Percentiles rank a stretch among this genome's conserved stretches.
phyloP scores from a whole-genome alignment of 1,140 invertebrate genomes.

The Heliconius congener region DNA sequence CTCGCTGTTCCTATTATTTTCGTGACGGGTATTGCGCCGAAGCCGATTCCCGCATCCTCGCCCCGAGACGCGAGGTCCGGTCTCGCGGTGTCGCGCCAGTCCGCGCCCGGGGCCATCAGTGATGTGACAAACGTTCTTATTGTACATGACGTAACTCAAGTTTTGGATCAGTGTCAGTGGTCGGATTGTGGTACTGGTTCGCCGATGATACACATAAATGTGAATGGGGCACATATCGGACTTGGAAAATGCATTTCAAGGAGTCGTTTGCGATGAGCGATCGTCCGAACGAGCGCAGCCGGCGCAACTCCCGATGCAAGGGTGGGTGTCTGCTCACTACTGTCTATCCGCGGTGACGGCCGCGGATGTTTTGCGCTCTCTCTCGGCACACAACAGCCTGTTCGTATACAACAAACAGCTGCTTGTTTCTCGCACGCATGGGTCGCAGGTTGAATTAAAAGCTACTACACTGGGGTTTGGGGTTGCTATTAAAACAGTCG shows the following conservation, averaged over 20 bases:
- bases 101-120: constrained; percentile 64
- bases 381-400: constrained; percentile 30
- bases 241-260: constrained; percentile 81
- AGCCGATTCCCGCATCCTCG: constrained; percentile 81
- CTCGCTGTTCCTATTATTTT: constrained; percentile 81
- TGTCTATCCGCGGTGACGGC: constrained; percentile 53
- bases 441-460: constrained; percentile 9
- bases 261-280: constrained; percentile 80
- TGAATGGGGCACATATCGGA: constrained; percentile 70
- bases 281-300: constrained; percentile 77
- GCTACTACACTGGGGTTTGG: neutral
- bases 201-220: constrained; percentile 77
- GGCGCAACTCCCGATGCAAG: constrained; percentile 79
- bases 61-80: constrained; percentile 79
- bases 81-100: constrained; percentile 74
- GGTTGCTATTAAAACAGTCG: neutral
- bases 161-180: constrained; percentile 64
- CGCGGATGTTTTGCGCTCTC: constrained; percentile 38
- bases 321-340: constrained; percentile 63
- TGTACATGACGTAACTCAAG: constrained; percentile 60
- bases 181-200: constrained; percentile 66
- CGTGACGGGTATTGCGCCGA: constrained; percentile 81
- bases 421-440: constrained; percentile 29
- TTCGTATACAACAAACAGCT: constrained; percentile 42
- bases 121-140: neutral